phyloP scores from a whole-genome alignment of 2,113 vertebrate genomes.

The Syngnathus scovelli region DNA sequence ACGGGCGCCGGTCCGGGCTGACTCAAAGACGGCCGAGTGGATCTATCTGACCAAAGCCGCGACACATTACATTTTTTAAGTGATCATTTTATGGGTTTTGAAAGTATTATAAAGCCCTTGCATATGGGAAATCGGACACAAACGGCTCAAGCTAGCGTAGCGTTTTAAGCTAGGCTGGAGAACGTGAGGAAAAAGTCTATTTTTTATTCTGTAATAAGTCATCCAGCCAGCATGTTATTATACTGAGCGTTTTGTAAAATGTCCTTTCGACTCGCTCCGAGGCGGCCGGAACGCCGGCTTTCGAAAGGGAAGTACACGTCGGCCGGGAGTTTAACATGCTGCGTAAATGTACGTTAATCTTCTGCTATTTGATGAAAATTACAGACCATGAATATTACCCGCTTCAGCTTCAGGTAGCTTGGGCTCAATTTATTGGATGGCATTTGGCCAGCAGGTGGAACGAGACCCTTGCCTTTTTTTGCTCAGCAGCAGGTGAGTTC shows the following conservation, averaged over 20 bases:
- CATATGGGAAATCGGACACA: not conserved
- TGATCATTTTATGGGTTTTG: conserved; percentile 5
- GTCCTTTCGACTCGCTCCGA: conserved; percentile 2
- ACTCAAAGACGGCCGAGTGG: conserved; percentile 26
- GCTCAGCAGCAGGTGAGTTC: not conserved
- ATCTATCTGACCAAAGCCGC: conserved; percentile 21
- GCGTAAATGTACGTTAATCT: conserved; percentile 3
- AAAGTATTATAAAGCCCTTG: not conserved
- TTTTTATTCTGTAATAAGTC: not conserved
- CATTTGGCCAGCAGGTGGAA: conserved; percentile 24
- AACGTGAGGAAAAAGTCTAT: not conserved
- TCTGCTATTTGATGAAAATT: conserved; percentile 12
- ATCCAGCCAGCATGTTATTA: conserved; percentile 3
- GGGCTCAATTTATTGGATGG: conserved; percentile 10
- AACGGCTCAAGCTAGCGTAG: not conserved
- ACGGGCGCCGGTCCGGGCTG: conserved; percentile 32
- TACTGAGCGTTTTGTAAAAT: not conserved
- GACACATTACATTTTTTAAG: conserved; percentile 9
- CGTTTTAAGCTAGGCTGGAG: not conserved
- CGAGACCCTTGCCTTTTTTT: conserved; percentile 4
- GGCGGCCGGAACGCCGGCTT: not conserved
- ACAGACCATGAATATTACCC: not conserved
- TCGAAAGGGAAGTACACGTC: not conserved
- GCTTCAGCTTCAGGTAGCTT: not conserved
- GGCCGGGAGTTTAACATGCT: not conserved